phyloP scores from a whole-genome alignment of 1,140 invertebrate genomes.

The Drosophila insularis region DNA sequence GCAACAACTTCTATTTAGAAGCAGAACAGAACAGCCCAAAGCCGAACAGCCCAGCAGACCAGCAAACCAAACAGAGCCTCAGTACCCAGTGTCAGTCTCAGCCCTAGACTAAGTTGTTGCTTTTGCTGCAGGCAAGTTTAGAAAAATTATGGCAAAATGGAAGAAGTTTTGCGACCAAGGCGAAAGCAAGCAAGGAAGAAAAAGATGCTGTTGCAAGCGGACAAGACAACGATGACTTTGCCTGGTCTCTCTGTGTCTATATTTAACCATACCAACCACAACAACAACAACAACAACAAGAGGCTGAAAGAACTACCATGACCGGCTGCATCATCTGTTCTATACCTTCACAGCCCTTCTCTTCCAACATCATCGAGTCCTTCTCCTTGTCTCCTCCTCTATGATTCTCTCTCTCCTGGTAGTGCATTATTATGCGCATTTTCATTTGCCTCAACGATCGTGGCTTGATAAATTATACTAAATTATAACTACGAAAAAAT shows the following conservation, averaged over 20 bases:
- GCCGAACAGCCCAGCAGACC: constrained; percentile 12
- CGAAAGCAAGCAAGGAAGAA: constrained; percentile 33
- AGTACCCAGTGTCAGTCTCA: neutral
- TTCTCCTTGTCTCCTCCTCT: neutral
- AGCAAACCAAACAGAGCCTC: neutral
- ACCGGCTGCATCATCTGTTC: constrained; percentile 20
- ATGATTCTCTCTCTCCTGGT: constrained; percentile 11
- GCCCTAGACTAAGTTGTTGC: constrained; percentile 23
- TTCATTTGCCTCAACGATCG: constrained; percentile 33
- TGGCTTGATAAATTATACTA: constrained; percentile 36
- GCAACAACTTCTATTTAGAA: constrained; percentile 35
- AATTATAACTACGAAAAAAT: constrained; percentile 25
- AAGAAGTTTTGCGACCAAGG: constrained; percentile 58
- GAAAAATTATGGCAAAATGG: constrained; percentile 64
- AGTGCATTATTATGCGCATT: constrained; percentile 32
- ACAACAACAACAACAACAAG: too few relatives aligned
- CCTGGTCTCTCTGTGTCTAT: constrained; percentile 31
- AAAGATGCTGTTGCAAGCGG: neutral
- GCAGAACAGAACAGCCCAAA: constrained; percentile 14
- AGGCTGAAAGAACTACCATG: constrained; percentile 3
- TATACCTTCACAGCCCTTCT: neutral
- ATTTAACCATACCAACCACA: constrained; percentile 26
- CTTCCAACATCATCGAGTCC: too few relatives aligned
- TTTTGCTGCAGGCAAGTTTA: constrained; percentile 58
- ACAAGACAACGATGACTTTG: neutral